Percentiles rank a stretch among this genome's conserved stretches.
phyloP scores from a whole-genome alignment of 2,888 invertebrate genomes.

The Mimachlamys varia region DNA sequence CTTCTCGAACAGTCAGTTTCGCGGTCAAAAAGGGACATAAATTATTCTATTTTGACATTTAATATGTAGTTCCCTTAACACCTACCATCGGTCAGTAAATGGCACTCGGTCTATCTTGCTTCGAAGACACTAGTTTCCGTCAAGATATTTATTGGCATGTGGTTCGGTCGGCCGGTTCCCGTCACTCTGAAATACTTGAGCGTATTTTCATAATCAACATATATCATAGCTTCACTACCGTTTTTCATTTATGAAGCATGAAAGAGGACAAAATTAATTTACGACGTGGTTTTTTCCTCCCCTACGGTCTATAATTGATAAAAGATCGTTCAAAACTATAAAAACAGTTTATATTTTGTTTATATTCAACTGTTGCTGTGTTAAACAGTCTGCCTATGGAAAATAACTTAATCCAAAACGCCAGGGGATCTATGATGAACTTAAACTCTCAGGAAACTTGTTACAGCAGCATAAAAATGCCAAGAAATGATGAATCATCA shows the following conservation, averaged over 20 bases:
- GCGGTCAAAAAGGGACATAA: constrained; percentile 21
- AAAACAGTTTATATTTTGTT: constrained; percentile 18
- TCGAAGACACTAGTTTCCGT: background rate
- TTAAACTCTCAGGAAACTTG: background rate
- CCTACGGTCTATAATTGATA: constrained; percentile 12
- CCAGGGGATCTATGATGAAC: constrained; percentile 11
- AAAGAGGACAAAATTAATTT: constrained; percentile 34
- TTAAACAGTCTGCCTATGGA: background rate
- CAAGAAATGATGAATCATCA: constrained; percentile 3
- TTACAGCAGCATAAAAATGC: constrained; percentile 31
- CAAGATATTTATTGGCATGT: constrained; percentile 22
- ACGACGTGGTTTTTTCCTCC: background rate
- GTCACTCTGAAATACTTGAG: constrained; percentile 20
- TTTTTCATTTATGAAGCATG: constrained; percentile 21
- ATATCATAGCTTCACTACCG: background rate
- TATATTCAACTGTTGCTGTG: background rate
- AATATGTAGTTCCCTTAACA: background rate
- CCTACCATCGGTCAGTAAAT: constrained; percentile 9
- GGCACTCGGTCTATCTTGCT: background rate
- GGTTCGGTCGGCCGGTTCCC: background rate
- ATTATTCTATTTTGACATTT: constrained; percentile 22
- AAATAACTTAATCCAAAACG: background rate
- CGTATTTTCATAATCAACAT: constrained; percentile 31
- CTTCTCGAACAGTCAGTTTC: constrained; percentile 27
- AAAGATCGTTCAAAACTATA: constrained; percentile 33